Conservation (phyloP, 2,888 invertebrate species). For the Dascillus cervinus region DNA sequence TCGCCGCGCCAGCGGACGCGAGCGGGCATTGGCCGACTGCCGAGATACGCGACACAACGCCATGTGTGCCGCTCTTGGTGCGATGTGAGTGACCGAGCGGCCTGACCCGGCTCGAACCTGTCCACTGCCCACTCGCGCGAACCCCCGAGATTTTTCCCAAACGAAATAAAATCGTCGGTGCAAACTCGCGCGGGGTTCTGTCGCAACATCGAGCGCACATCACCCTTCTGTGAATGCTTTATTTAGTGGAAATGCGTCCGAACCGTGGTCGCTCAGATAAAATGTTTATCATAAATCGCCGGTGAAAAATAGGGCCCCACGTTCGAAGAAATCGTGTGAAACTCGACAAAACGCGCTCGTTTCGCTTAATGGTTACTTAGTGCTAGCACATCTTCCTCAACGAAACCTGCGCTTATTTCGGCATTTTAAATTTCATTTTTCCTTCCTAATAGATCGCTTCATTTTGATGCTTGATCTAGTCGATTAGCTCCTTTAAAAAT, state of each 20-base stretch:
- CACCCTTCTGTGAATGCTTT: conserved; percentile 19
- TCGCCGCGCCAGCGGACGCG: conserved; percentile 22
- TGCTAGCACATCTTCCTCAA: too few species aligned
- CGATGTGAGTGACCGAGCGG: conserved; percentile 26
- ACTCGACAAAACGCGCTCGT: too few species aligned
- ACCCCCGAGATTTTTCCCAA: conserved; percentile 13
- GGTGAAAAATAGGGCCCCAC: conserved; percentile 10
- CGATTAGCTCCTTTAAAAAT: too few species aligned
- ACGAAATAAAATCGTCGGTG: too few species aligned
- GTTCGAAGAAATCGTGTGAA: conserved; percentile 10
- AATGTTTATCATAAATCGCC: conserved; percentile 20
- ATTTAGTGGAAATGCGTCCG: conserved; percentile 21
- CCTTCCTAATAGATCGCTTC: too few species aligned
- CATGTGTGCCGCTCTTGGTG: conserved; percentile 17
- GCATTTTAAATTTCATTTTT: too few species aligned
- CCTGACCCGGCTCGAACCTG: conserved; percentile 25
- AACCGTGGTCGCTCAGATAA: conserved; percentile 18
- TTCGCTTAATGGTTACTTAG: too few species aligned
- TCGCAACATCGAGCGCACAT: conserved; percentile 14
- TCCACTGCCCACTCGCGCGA: conserved; percentile 20
- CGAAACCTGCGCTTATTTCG: too few species aligned
- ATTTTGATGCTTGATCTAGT: too few species aligned
- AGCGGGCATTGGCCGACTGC: conserved; percentile 27
- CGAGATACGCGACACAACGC: conserved; percentile 22
- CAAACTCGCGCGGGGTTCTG: conserved; percentile 15